Percentiles rank a stretch among this genome's conserved stretches.
Evolutionary conservation across 2,113 vertebrate species (phyloP).

Genomic region (Cyphomyrus plagiostoma): DNA sequence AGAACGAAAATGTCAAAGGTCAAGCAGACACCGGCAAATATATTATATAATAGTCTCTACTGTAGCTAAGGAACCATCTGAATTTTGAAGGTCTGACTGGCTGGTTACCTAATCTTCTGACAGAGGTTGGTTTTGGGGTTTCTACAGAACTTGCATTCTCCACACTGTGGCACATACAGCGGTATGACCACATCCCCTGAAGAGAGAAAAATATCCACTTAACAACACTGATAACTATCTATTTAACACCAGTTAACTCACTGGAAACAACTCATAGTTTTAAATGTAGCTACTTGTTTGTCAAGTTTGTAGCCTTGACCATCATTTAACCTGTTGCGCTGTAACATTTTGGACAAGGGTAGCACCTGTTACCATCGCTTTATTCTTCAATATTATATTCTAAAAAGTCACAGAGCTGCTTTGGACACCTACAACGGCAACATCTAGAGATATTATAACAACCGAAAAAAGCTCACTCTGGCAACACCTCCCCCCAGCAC

Average conservation of each 20-base stretch:
- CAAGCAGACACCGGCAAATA: neutral
- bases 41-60: neutral
- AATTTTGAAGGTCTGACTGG: neutral
- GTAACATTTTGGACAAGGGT: neutral
- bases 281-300: neutral
- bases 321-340: neutral
- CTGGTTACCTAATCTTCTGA: constrained; percentile 58
- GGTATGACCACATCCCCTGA: constrained; percentile 76
- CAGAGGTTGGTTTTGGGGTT: constrained; percentile 74
- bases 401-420: neutral
- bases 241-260: neutral
- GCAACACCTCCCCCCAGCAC: neutral
- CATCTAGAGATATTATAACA: neutral
- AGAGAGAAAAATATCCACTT: constrained; percentile 6
- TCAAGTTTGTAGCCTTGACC: neutral
- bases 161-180: constrained; percentile 71
- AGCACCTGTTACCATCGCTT: neutral
- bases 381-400: neutral
- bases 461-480: no score
- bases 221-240: neutral
- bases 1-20: neutral
- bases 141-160: constrained; percentile 71
- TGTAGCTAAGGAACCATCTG: no score
- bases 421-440: neutral
- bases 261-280: neutral